These are phyloP conservation scores for Collichthys lucidus DNA, from an alignment of 2,113 vertebrate genomes.

Conservation along the genomic window DNA sequence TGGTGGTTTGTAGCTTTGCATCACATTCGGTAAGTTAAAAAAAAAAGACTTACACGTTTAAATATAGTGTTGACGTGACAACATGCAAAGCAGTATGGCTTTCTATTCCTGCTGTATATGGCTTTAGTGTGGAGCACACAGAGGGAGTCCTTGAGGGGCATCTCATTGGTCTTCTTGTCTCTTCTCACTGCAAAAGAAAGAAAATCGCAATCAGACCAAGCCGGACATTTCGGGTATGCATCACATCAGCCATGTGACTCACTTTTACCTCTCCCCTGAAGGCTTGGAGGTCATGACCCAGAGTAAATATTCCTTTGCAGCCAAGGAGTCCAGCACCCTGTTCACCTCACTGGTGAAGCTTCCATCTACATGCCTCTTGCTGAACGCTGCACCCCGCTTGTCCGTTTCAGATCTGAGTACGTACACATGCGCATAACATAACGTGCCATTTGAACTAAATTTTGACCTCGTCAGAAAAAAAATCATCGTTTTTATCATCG, in stretches of 20 bases:
- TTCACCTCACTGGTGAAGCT: constrained; percentile 97
- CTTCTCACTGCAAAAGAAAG: constrained; percentile 81
- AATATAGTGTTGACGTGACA: constrained; percentile 37
- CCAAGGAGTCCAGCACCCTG: constrained; percentile 94
- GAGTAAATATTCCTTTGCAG: constrained; percentile 94
- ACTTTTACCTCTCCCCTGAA: constrained; percentile 78
- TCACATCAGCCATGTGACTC: background rate
- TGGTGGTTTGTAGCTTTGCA: constrained; percentile 53
- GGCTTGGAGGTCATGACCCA: constrained; percentile 95
- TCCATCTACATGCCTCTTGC: constrained; percentile 93
- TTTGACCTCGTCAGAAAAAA: background rate
- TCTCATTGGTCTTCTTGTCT: constrained; percentile 81
- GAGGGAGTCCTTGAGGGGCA: constrained; percentile 71
- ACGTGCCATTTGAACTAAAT: background rate
- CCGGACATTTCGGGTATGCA: background rate
- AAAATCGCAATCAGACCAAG: constrained; percentile 24
- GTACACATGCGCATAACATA: constrained; percentile 63
- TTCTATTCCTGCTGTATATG: constrained; percentile 83
- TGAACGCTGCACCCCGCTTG: constrained; percentile 77
- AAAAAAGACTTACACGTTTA: constrained; percentile 54
- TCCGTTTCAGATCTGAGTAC: constrained; percentile 85
- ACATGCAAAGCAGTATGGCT: constrained; percentile 83
- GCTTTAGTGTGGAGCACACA: constrained; percentile 69
- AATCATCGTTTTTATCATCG: background rate
- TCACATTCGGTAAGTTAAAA: constrained; percentile 38